Evolutionary conservation across 2,888 invertebrate genomes (phyloP).

Genomic region (Metellina segmentata): DNA sequence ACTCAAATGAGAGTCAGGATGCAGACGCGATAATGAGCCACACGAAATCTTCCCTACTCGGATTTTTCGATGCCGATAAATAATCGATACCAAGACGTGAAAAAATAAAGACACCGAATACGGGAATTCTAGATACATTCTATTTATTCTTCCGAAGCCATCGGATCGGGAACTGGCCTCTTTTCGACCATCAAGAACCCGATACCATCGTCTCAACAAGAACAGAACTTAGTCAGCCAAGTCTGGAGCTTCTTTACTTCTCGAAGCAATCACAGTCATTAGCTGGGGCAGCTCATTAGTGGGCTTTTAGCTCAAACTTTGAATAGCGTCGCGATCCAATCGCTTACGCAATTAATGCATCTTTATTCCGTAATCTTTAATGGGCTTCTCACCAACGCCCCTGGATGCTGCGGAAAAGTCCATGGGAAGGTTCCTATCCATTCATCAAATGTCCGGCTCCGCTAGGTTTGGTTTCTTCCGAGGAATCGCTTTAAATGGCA

Average conservation of each 20-base stretch:
- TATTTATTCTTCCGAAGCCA: no score
- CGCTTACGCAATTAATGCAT: conserved; percentile 42
- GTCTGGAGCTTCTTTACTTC: not conserved
- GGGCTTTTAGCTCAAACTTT: conserved; percentile 21
- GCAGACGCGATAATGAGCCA: not conserved
- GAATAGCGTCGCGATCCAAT: conserved; percentile 5
- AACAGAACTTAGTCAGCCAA: not conserved
- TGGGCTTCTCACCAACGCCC: conserved; percentile 38
- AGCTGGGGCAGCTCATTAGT: conserved; percentile 37
- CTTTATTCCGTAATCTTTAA: conserved; percentile 46
- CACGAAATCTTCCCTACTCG: not conserved
- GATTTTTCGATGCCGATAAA: not conserved
- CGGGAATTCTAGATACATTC: no score
- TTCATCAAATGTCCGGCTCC: conserved; percentile 21
- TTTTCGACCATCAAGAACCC: not conserved
- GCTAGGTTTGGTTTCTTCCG: not conserved
- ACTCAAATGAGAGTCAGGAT: not conserved
- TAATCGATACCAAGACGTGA: not conserved
- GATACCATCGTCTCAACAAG: not conserved
- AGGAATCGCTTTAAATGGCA: not conserved
- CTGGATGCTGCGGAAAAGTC: not conserved
- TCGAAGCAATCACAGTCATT: conserved; percentile 18
- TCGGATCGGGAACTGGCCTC: no score
- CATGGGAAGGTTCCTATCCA: not conserved
- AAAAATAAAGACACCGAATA: no score